Conservation (phyloP, 2,888 invertebrate genomes). For the Drosophila buzzatii region DNA sequence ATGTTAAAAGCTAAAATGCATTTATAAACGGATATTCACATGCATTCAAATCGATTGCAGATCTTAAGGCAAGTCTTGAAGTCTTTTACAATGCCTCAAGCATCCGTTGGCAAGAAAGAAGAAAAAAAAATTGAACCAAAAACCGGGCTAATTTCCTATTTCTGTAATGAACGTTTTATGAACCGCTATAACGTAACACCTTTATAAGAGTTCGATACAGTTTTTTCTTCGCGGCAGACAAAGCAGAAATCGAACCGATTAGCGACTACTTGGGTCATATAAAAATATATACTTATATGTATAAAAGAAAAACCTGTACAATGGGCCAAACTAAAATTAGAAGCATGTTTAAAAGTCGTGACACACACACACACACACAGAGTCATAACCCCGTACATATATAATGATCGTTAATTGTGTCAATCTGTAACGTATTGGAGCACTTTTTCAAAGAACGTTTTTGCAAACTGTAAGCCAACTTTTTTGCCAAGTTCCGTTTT, state of each 20-base stretch:
- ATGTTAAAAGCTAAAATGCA: conserved; percentile 11
- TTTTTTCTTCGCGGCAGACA: conserved; percentile 30
- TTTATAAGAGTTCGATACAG: conserved; percentile 33
- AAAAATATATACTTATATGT: conserved; percentile 14
- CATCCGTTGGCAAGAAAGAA: conserved; percentile 52
- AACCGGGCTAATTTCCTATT: conserved; percentile 79
- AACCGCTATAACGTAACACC: conserved; percentile 64
- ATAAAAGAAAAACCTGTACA: conserved; percentile 65
- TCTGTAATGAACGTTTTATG: conserved; percentile 70
- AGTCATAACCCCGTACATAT: conserved; percentile 9
- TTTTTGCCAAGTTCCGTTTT: conserved; percentile 43
- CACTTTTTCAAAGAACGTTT: conserved; percentile 56
- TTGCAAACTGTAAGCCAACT: conserved; percentile 30
- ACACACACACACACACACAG: conserved; percentile 37
- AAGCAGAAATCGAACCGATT: conserved; percentile 65
- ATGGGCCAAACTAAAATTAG: conserved; percentile 54
- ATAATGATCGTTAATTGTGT: conserved; percentile 38
- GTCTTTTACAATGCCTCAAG: conserved; percentile 58
- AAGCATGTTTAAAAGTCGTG: conserved; percentile 74
- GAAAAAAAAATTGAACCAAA: conserved; percentile 19
- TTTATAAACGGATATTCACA: conserved; percentile 51
- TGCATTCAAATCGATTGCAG: conserved; percentile 60
- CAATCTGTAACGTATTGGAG: conserved; percentile 38
- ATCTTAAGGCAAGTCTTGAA: conserved; percentile 45
- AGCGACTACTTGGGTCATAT: conserved; percentile 28